Base-by-base conservation (phyloP, 2,113 vertebrate genomes). In the Crotalus viridis region DNA sequence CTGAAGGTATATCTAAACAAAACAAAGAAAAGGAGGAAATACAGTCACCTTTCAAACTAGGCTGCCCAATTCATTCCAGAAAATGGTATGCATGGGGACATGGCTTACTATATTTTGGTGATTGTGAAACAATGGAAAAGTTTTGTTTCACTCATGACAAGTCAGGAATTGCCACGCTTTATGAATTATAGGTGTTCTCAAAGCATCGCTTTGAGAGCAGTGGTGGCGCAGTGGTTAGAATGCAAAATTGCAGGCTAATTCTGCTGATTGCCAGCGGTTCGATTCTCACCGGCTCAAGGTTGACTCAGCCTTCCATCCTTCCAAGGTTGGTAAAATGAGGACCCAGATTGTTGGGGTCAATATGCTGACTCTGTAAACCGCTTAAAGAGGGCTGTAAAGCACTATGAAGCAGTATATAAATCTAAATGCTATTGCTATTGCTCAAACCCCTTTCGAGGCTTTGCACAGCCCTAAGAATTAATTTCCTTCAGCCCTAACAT, bases 1-100 rank as follows among this genome's bases (percentile, higher is more conserved):
- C 98, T 94, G 98, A 98, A 95, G 98, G 98, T 94, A 98, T 97
- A 97, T 98, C 98, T 98, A 61, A 89, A 92, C 59, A 39, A 81
- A 81, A 81, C 6, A 39, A 56, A 5, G 9, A 59, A 39, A 89
- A 87, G 64, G 10, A 26, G n/a, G 94, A 96, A 93, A 87, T 46
- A 59, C 55, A 88, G 85, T 89, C 88, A 74, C 26, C 85, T 48
- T 74, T 81, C 22, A 28, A 81, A 1, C 1, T 12, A 28, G 43
- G 4, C 5, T n/a, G 15, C 33, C 69, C 17, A 81, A 81, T 81
- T 81, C n/a, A 39, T 81, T 81, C 17, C n/a, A 81, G 69, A 81
- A 81, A 39, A 33, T 39, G 33, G 69, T 33, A 81, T 39, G 17
- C 17, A 81, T 39, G 69, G 6, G 33, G 17, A 21, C 33, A 39